phyloP scores from a whole-genome alignment of 2,797 vertebrate species.

The Mormyrops boulengeri region DNA sequence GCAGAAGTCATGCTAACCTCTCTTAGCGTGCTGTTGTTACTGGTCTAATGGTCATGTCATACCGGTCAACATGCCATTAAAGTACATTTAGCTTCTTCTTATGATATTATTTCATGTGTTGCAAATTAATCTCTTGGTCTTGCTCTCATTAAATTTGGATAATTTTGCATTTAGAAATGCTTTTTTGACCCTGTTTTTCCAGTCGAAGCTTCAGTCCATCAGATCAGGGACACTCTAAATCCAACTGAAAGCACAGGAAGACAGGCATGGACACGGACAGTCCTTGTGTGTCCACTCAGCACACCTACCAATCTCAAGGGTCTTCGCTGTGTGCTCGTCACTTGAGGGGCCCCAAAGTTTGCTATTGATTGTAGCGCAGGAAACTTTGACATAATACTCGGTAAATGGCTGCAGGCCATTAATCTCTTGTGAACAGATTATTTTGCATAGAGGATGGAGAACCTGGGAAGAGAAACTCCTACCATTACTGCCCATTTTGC shows the following conservation, averaged over 20 bases:
- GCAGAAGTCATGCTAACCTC: not conserved
- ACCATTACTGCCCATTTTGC: not conserved
- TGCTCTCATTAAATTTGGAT: not conserved
- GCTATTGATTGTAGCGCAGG: not conserved
- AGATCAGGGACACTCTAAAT: not conserved
- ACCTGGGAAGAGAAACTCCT: not conserved
- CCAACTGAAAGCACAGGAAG: not conserved
- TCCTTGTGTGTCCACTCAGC: not conserved
- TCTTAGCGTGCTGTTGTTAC: not conserved
- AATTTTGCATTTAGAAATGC: not conserved
- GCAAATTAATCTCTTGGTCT: not conserved
- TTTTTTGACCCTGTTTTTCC: not conserved
- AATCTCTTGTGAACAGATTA: not conserved
- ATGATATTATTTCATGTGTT: not conserved
- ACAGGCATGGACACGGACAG: not conserved
- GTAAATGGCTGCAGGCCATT: constrained; percentile 27
- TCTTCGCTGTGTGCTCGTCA: not conserved
- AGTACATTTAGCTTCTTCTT: not conserved
- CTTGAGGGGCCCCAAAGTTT: constrained; percentile 30
- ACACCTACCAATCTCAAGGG: constrained; percentile 30
- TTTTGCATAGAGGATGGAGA: not conserved
- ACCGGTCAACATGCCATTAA: not conserved
- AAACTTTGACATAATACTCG: constrained; percentile 26
- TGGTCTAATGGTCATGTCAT: not conserved
- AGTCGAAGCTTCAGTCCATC: not conserved